Evolutionary conservation across 2,113 vertebrate genomes (phyloP).

Genomic region (Anseranas semipalmata): DNA sequence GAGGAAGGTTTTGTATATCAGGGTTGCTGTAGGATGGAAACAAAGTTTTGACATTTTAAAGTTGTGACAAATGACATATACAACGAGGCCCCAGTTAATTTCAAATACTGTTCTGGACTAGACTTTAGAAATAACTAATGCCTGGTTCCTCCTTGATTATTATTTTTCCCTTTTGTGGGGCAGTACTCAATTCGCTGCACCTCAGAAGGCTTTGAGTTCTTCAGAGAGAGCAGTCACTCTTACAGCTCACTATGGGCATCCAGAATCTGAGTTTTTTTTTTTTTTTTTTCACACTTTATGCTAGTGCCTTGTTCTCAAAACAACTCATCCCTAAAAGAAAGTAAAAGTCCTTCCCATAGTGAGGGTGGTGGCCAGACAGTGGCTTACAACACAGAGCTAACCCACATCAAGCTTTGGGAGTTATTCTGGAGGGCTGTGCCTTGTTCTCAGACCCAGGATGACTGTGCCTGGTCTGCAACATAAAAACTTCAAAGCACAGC

Average conservation of each 20-base stretch:
- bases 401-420: background rate
- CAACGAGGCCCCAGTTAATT: background rate
- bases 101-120: background rate
- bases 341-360: background rate
- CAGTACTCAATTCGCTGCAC: background rate
- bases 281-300: background rate
- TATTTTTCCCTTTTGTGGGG: background rate
- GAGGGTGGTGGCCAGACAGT: background rate
- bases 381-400: background rate
- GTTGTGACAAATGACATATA: background rate
- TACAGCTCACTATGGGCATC: background rate
- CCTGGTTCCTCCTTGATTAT: background rate
- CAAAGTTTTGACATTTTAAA: background rate
- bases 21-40: background rate
- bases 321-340: accelerated
- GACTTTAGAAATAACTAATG: background rate
- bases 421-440: background rate
- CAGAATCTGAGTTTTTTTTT: background rate
- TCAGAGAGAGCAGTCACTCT: background rate
- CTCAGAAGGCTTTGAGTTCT: background rate
- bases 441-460: background rate
- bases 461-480: background rate
- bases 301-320: background rate
- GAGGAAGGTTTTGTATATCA: background rate
- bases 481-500: background rate